A percentile compares a stretch with the other conserved stretches of the same genome.
phyloP scores from a whole-genome alignment of 2,888 invertebrate species.

The Acronicta alni region DNA sequence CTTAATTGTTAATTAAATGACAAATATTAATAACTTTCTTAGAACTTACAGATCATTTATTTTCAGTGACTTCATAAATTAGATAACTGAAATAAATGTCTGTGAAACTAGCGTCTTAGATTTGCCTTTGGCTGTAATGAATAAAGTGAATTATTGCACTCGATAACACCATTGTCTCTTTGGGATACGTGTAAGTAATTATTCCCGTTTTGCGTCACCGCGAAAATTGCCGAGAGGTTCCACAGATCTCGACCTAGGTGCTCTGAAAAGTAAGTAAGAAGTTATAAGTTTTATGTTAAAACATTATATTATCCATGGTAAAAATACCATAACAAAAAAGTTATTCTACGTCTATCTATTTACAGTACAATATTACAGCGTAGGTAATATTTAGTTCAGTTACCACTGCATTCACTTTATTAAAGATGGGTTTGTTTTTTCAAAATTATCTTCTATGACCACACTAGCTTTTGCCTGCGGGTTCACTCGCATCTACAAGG shows the following conservation, averaged over 20 bases:
- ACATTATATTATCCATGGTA: too few relatives aligned
- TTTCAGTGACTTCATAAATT: conserved; percentile 46
- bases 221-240: conserved; percentile 87
- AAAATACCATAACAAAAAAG: too few relatives aligned
- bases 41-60: conserved; percentile 41
- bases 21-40: conserved; percentile 45
- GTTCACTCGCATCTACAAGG: too few relatives aligned
- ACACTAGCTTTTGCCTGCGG: too few relatives aligned
- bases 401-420: too few relatives aligned
- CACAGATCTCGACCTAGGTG: conserved; percentile 89
- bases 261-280: conserved; percentile 76
- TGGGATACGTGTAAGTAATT: conserved; percentile 65
- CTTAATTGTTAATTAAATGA: conserved; percentile 31
- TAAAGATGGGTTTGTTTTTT: too few relatives aligned
- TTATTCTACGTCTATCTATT: too few relatives aligned
- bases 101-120: conserved; percentile 60
- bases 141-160: conserved; percentile 81
- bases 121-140: conserved; percentile 81
- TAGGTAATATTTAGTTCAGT: too few relatives aligned
- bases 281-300: not conserved
- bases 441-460: too few relatives aligned
- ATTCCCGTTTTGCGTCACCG: conserved; percentile 80
- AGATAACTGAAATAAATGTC: conserved; percentile 55
- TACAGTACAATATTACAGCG: too few relatives aligned
- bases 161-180: conserved; percentile 73